Conservation (phyloP, 2,888 invertebrate genomes). For the Hipparchia sbordonii region DNA sequence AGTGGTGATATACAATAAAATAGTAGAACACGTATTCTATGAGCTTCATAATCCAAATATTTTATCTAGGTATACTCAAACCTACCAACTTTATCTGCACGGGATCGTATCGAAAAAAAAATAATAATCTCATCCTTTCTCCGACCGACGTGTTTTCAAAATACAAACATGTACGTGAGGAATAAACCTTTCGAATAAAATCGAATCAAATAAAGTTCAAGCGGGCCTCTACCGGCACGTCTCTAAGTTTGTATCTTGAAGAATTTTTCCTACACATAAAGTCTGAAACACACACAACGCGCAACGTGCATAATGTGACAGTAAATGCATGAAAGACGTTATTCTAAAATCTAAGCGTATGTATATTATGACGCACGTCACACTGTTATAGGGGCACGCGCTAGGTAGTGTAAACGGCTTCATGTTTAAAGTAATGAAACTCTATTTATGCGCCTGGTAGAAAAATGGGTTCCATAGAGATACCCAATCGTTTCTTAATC, state of each 20-base stretch:
- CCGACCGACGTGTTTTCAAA: constrained; percentile 20
- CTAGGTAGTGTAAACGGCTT: not conserved
- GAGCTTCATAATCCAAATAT: not conserved
- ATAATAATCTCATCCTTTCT: constrained; percentile 21
- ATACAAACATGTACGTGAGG: constrained; percentile 21
- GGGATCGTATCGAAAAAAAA: constrained; percentile 15
- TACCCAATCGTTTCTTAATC: no score
- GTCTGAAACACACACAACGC: not conserved
- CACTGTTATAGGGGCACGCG: not conserved
- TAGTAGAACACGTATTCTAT: not conserved
- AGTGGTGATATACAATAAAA: not conserved
- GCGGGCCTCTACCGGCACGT: constrained; percentile 16
- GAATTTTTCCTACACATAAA: constrained; percentile 22
- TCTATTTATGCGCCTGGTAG: no score
- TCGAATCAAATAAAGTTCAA: constrained; percentile 29
- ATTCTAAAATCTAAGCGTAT: not conserved
- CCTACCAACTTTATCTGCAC: constrained; percentile 16
- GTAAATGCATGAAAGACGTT: not conserved
- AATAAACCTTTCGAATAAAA: constrained; percentile 24
- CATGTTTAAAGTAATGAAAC: no score
- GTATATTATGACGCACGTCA: not conserved
- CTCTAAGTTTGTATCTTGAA: constrained; percentile 12
- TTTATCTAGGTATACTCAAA: not conserved
- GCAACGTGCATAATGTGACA: not conserved
- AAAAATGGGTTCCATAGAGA: no score